Evolutionary conservation across 2,113 vertebrate species (phyloP).

Genomic region (Thunnus thynnus): DNA sequence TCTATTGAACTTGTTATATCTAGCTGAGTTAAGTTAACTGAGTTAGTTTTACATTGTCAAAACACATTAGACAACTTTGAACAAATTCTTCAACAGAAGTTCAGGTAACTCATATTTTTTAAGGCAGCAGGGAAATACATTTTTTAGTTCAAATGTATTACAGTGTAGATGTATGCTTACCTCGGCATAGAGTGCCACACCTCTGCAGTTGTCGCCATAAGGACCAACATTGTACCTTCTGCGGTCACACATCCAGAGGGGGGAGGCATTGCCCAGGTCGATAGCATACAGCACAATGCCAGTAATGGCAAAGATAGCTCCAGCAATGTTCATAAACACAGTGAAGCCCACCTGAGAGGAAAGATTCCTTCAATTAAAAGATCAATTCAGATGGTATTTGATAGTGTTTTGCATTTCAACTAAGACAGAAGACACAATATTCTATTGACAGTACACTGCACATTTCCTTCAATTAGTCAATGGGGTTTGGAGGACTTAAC

Average conservation of each 20-base stretch:
- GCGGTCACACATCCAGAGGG: constrained; percentile 44
- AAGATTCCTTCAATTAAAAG: neutral
- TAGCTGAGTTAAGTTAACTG: no score
- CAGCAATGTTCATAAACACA: constrained; percentile 62
- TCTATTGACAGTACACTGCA: neutral
- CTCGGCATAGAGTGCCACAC: constrained; percentile 45
- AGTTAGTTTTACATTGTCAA: no score
- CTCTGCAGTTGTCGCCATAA: constrained; percentile 24
- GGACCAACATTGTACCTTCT: neutral
- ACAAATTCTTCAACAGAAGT: no score
- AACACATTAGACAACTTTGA: no score
- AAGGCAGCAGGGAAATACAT: no score
- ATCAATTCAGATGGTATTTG: neutral
- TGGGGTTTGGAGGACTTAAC: neutral
- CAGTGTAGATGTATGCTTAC: neutral
- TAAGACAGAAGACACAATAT: neutral
- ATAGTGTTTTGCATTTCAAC: neutral
- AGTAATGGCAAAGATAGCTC: constrained; percentile 60
- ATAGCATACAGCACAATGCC: constrained; percentile 66
- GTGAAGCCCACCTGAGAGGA: constrained; percentile 65
- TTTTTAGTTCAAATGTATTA: no score
- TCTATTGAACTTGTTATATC: no score
- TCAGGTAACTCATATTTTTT: no score
- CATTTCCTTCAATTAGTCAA: neutral
- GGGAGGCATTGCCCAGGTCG: constrained; percentile 14